A percentile compares a stretch with the other conserved stretches of the same genome.
These are phyloP conservation scores for Kradibia gibbosae DNA, from an alignment of 1,140 invertebrate genomes.

Conservation along the genomic window DNA sequence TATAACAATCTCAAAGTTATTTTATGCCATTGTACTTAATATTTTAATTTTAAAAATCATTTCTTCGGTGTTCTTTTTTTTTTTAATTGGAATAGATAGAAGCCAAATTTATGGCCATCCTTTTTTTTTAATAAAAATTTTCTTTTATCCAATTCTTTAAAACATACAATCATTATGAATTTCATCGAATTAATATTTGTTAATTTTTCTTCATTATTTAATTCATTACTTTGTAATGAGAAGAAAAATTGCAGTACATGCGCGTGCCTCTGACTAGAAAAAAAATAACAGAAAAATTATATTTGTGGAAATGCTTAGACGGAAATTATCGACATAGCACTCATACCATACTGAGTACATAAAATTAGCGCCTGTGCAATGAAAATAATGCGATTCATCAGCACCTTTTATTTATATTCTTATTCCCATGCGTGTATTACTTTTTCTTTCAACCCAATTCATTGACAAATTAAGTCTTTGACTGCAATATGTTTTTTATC, in stretches of 20 bases:
- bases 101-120: neutral
- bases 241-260: slow-evolving; percentile 22
- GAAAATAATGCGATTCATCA: slow-evolving; percentile 10
- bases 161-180: slow-evolving; percentile 36
- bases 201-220: slow-evolving; percentile 12
- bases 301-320: slow-evolving; percentile 41
- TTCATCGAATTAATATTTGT: neutral
- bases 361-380: slow-evolving; percentile 31
- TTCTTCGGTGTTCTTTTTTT: no score
- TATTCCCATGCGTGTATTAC: slow-evolving; percentile 21
- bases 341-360: neutral
- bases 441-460: neutral
- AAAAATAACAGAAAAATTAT: slow-evolving; percentile 28
- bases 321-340: slow-evolving; percentile 40
- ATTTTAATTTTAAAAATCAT: no score
- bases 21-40: no score
- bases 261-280: slow-evolving; percentile 40
- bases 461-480: neutral
- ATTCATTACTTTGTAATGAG: neutral
- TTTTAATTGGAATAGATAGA: neutral
- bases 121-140: slow-evolving; percentile 39
- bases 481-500: neutral
- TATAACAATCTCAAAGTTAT: no score
- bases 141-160: slow-evolving; percentile 35
- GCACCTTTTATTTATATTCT: slow-evolving; percentile 12